These are phyloP conservation scores for Adelphocoris suturalis DNA, from an alignment of 2,888 invertebrate species.

Conservation along the genomic window DNA sequence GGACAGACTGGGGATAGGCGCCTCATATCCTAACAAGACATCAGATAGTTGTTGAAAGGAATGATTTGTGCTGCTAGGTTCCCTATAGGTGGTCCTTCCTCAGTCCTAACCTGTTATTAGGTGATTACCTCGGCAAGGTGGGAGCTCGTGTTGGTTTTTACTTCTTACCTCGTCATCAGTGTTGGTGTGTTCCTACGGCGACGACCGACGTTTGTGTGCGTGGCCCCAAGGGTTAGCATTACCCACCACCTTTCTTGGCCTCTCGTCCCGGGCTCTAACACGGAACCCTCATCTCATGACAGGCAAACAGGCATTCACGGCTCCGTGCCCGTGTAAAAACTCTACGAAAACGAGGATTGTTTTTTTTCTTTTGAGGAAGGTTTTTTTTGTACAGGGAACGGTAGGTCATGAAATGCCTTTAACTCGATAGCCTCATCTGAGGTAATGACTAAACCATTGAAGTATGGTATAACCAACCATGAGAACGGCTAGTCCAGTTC, in stretches of 20 bases:
- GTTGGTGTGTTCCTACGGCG: not conserved
- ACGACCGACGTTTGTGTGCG: not conserved
- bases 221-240: slow-evolving; percentile 66
- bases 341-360: slow-evolving; percentile 23
- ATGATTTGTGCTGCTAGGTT: slow-evolving; percentile 65
- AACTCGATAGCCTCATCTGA: slow-evolving; percentile 29
- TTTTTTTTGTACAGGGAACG: slow-evolving; percentile 7
- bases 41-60: slow-evolving; percentile 72
- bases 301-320: slow-evolving; percentile 33
- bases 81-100: slow-evolving; percentile 65
- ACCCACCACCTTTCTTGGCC: slow-evolving; percentile 59
- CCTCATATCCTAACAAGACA: slow-evolving; percentile 71
- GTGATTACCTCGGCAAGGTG: slow-evolving; percentile 72
- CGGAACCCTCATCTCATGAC: slow-evolving; percentile 31
- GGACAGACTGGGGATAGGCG: slow-evolving; percentile 61
- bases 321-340: slow-evolving; percentile 14
- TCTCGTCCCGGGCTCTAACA: slow-evolving; percentile 33
- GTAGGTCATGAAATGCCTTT: slow-evolving; percentile 27
- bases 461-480: not conserved
- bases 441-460: not conserved
- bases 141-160: slow-evolving; percentile 72
- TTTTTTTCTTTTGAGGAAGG: not conserved
- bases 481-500: not conserved
- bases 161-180: slow-evolving; percentile 4
- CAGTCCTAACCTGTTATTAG: slow-evolving; percentile 70